phyloP scores from a whole-genome alignment of 2,113 vertebrate species.

The Ondatra zibethicus region DNA sequence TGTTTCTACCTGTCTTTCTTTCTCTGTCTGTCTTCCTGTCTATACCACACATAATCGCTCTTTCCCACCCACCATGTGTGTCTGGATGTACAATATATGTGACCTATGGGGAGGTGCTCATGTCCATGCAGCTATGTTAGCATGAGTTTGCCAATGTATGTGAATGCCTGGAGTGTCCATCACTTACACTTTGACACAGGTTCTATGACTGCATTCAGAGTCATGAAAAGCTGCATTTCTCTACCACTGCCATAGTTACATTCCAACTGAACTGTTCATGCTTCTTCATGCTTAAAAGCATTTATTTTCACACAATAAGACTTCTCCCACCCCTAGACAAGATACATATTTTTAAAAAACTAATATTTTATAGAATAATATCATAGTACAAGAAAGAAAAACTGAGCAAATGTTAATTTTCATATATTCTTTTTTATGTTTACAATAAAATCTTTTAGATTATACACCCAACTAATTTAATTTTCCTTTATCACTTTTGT shows the following conservation, averaged over 20 bases:
- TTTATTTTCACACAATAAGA: not conserved
- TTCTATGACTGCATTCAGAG: not conserved
- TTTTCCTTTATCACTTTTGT: not conserved
- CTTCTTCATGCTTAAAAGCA: not conserved
- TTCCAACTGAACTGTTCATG: not conserved
- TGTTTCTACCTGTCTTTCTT: not conserved
- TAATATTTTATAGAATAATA: not conserved
- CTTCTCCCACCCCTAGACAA: not conserved
- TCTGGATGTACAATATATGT: not conserved
- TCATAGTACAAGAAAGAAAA: not conserved
- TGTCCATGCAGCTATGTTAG: not conserved
- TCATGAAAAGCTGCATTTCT: not conserved
- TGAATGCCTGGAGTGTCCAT: not conserved
- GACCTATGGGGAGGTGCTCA: not conserved
- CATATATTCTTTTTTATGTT: not conserved
- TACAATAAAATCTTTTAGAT: not conserved
- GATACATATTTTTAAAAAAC: not conserved
- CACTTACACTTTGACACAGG: not conserved
- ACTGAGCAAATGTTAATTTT: not conserved
- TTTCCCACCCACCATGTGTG: not conserved
- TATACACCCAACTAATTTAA: not conserved
- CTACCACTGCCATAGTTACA: not conserved
- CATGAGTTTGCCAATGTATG: not conserved
- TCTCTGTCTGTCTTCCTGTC: not conserved
- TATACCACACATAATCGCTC: accelerated